These are phyloP conservation scores for Etheostoma perlongum DNA, from an alignment of 2,797 vertebrate species.

Conservation along the genomic window DNA sequence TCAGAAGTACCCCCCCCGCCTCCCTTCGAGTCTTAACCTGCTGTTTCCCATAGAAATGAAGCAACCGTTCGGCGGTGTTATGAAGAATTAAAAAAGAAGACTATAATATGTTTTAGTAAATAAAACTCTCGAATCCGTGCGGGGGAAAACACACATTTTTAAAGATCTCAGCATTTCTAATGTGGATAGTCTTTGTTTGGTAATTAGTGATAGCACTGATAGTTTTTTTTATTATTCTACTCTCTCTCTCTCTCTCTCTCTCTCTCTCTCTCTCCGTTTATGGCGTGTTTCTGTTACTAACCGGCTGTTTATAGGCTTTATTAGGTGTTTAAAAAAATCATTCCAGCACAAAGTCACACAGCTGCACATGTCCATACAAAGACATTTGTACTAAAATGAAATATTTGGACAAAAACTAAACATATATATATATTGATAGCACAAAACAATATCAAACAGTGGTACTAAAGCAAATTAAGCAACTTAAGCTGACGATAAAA, in stretches of 20 bases:
- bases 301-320: conserved; percentile 66
- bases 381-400: conserved; percentile 40
- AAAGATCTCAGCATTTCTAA: conserved; percentile 75
- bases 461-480: conserved; percentile 55
- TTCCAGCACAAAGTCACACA: conserved; percentile 69
- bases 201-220: conserved; percentile 65
- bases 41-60: conserved; percentile 67
- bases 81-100: conserved; percentile 74
- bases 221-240: conserved; percentile 37
- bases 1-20: conserved; percentile 81
- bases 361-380: conserved; percentile 25
- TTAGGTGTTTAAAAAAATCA: conserved; percentile 69
- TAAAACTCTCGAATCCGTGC: conserved; percentile 38
- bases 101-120: conserved; percentile 50
- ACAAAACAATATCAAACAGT: conserved; percentile 44
- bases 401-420: conserved; percentile 6
- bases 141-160: conserved; percentile 48
- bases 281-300: conserved; percentile 80
- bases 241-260: conserved; percentile 13
- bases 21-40: conserved; percentile 63
- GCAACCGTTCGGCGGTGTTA: conserved; percentile 76
- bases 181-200: conserved; percentile 72
- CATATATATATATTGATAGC: conserved; percentile 24
- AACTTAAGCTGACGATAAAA: conserved; percentile 4
- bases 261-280: conserved; percentile 28